Base-by-base conservation (phyloP, 2,797 vertebrate species). In the Craterocephalus amniculus region DNA sequence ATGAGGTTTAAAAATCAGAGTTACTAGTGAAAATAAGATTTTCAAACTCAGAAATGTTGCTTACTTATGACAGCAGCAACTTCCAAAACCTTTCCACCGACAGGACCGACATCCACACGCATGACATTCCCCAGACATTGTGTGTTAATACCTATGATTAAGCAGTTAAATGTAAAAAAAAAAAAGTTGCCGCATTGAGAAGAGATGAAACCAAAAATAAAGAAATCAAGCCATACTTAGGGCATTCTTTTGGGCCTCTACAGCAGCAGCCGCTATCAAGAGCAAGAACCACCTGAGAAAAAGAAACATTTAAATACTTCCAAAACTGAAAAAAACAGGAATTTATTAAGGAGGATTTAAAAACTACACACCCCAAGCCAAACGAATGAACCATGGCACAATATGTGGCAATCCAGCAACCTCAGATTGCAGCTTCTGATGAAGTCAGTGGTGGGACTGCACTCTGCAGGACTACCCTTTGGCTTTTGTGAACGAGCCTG, bases 41-140 rank as follows among this genome's bases (percentile, higher is more conserved):
- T 18, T 45, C 1, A 0, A 3, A 24, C 31, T 26, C 11, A 49
- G 4, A 6, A 4, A 36, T 45, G 1, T 45, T 1, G 12, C 83
- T 80, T 65, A 94, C 92, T 87, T 0, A 76, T 26, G 13, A 87
- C 10, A 0, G 14, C 90, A 48, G 83, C 69, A 43, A 93, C 84
- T 70, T 93, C 87, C 2, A 93, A 76, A 55, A 49, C n/a, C 4
- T 63, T 83, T 36, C 81, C 89, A 38, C 58, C 34, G 32, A 90
- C 84, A 35, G 71, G 79, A 1, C 86, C 79, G 12, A 80, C 78
- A 18, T 76, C 80, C 61, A 94, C 72, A 32, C 84, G 85, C 80
- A 94, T 61, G 3, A 92, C 0, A 45, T 88, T 93, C 9, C 89
- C 93, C 24, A 93, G 64, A 45, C 94, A 94, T 72, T 83, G 67